These are phyloP conservation scores for Pseudachorutes palmiensis DNA, from an alignment of 1,140 invertebrate species.

Conservation along the genomic window DNA sequence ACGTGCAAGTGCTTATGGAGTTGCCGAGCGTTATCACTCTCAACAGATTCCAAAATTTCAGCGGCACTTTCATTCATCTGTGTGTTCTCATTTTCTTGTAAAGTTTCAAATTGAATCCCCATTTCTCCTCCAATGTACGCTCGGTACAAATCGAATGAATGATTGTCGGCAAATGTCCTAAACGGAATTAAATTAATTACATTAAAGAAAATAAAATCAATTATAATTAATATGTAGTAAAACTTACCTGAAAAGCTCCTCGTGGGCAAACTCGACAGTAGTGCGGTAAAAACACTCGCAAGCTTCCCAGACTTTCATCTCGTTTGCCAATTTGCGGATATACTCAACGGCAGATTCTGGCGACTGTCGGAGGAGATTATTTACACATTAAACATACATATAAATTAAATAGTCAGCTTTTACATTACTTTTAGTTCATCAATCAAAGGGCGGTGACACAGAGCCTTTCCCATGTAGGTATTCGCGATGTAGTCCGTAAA, in stretches of 20 bases:
- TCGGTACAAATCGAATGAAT: neutral
- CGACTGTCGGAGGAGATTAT: neutral
- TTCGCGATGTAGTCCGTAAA: neutral
- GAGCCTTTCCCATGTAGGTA: neutral
- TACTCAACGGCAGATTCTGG: neutral
- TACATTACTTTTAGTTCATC: neutral
- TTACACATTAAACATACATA: neutral
- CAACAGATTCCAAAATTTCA: neutral
- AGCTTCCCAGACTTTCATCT: neutral
- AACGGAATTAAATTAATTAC: neutral
- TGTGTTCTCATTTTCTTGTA: neutral
- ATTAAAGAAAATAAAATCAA: neutral
- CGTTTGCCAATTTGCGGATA: neutral
- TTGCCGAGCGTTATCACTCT: neutral
- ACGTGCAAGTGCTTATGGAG: neutral
- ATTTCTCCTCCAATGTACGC: neutral
- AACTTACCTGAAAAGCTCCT: neutral
- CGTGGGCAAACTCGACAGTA: neutral
- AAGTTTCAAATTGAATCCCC: neutral
- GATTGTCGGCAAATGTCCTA: neutral
- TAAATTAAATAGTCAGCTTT: neutral
- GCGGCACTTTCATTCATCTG: neutral
- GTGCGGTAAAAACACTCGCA: constrained; percentile 1
- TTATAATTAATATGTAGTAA: neutral
- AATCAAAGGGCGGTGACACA: neutral